A percentile compares a stretch with the other conserved stretches of the same genome.
phyloP scores from a whole-genome alignment of 2,113 vertebrate genomes.

The Hymenochirus boettgeri region DNA sequence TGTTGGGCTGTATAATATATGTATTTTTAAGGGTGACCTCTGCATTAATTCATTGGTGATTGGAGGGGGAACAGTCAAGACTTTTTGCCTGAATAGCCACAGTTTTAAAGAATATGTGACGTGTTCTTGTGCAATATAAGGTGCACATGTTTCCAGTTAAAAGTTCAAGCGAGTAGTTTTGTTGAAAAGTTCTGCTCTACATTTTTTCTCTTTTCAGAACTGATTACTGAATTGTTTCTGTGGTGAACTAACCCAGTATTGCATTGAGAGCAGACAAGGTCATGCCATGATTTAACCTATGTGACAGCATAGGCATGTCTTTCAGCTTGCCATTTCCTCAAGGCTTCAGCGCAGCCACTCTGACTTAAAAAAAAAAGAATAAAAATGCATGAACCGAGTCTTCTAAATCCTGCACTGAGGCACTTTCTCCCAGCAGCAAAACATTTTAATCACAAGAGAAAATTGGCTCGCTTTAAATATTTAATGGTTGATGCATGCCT shows the following conservation, averaged over 20 bases:
- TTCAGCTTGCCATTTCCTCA: conserved; percentile 61
- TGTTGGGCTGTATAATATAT: too few relatives aligned
- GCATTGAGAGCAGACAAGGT: conserved; percentile 47
- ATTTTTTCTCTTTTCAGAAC: conserved; percentile 37
- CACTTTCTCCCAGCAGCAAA: conserved; percentile 62
- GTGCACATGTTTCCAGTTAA: too few relatives aligned
- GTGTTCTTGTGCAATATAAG: too few relatives aligned
- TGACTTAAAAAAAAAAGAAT: conserved; percentile 48
- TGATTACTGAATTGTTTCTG: neutral
- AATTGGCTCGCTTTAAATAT: conserved; percentile 74
- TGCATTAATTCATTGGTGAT: too few relatives aligned
- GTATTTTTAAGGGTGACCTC: too few relatives aligned
- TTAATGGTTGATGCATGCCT: conserved; percentile 57
- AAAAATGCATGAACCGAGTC: conserved; percentile 38
- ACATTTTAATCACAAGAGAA: conserved; percentile 66
- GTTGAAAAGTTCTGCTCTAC: too few relatives aligned
- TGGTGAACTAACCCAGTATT: neutral
- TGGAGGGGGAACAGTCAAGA: too few relatives aligned
- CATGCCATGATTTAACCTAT: conserved; percentile 72
- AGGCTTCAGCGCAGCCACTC: conserved; percentile 59
- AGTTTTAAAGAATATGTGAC: too few relatives aligned
- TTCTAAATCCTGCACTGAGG: conserved; percentile 56
- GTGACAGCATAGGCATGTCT: conserved; percentile 71
- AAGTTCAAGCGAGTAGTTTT: neutral
- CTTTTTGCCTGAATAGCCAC: too few relatives aligned